Base-by-base conservation (phyloP, 2,113 vertebrate genomes). In the Crypturellus undulatus region DNA sequence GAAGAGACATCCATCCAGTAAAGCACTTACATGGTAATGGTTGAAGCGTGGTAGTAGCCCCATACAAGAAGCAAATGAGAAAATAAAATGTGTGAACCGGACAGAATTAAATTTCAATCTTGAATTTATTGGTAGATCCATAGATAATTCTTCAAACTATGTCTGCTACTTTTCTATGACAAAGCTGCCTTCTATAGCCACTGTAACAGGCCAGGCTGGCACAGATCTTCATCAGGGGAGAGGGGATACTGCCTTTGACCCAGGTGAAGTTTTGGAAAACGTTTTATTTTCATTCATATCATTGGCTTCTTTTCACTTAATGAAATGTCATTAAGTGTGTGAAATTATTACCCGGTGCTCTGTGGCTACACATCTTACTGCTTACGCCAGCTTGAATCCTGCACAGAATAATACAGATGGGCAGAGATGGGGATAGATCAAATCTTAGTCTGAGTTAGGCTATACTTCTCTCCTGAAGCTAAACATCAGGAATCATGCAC, bases 301-400 rank as follows among this genome's bases (percentile, higher is more conserved):
- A 0, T 47, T 65, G 28, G 4, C 14, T 81, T 4, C 20, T 54
- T 11, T 8, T 71, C 17, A 7, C 19, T 60, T 69, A 45, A n/a
- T 9, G 14, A 19, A n/a, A n/a, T n/a, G n/a, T n/a, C n/a, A n/a
- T n/a, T n/a, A n/a, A n/a, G n/a, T n/a, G n/a, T n/a, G 20, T 26
- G n/a, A 52, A 54, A 56, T n/a, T 49, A 19, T 26, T 47, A 4
- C 21, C 18, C 12, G 17, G 5, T 3, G 52, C 24, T 80, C 17
- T 15, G 26, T 18, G 49, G 38, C 17, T 38, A 14, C 34, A 51
- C 10, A 18, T 1, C 3, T 62, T 36, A 16, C 28, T 42, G 30
- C 3, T 71, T 64, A 36, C 40, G 64, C 42, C 42, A 54, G 3
- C 3, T 34, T 1, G 1, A 12, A 3, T 22, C 20, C n/a, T 19